Conservation (phyloP, 2,888 invertebrate species). For the Cosmia pyralina region DNA sequence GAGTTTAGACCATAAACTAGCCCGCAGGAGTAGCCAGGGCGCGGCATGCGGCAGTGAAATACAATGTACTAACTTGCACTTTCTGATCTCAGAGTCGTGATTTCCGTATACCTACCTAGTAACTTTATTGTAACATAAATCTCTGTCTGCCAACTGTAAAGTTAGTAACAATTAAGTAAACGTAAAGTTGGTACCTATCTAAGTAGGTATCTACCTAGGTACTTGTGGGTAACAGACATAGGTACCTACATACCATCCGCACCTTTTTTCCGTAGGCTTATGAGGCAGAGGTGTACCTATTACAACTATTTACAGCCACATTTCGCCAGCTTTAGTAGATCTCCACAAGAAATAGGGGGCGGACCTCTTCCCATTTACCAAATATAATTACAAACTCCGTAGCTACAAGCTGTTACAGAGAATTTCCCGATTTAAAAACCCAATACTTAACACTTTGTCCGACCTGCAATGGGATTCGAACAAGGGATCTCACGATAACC, state of each 20-base stretch:
- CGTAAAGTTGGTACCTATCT: background rate
- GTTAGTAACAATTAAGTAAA: background rate
- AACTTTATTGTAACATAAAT: background rate
- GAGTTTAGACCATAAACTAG: background rate
- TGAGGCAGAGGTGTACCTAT: background rate
- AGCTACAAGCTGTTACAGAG: background rate
- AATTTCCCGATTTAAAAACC: background rate
- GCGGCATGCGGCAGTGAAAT: background rate
- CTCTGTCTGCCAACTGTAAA: background rate
- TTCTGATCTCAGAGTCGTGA: conserved; percentile 17
- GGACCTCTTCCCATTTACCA: background rate
- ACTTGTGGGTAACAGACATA: background rate
- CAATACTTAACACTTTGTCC: background rate
- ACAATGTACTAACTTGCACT: background rate
- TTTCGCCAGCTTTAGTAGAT: background rate
- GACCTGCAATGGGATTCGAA: background rate
- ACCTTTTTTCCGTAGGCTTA: background rate
- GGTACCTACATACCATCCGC: background rate
- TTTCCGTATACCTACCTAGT: background rate
- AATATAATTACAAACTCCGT: background rate
- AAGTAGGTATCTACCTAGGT: background rate
- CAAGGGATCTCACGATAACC: background rate
- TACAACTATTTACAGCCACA: too few relatives aligned
- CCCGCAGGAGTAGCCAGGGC: background rate
- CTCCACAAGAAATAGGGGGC: background rate